Base-by-base conservation (phyloP, 2,797 vertebrate genomes). In the Sebastes diploproa region DNA sequence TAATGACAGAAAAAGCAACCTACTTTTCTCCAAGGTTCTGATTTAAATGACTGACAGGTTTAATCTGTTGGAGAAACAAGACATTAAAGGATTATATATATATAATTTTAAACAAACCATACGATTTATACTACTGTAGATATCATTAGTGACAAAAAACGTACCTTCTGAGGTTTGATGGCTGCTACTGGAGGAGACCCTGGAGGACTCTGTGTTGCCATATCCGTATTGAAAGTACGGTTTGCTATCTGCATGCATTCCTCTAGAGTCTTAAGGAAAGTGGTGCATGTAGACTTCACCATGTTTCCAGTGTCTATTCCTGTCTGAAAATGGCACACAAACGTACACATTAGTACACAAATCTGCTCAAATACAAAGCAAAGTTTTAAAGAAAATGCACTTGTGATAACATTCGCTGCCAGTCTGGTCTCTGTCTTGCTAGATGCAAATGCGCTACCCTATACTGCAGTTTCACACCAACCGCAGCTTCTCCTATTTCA, bases 211-310 rank as follows among this genome's bases (percentile, higher is more conserved):
- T 88, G 96, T 38, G 94, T 95, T 59, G 96, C 6, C 63, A 96
- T 89, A 55, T 98, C 97, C 1, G 97, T 93, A 72, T 92, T 96
- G 84, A 99, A 99, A 77, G 97, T 96, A 60, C 90, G 95, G 73
- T 97, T 97, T 84, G 98, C 98, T 76, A 99, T 98, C 93, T 98
- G 97, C 98, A 99, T 99, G 92, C 98, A 99, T 88, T 99, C 98
- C 88, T 99, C 98, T 84, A 99, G 94, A 22, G 98, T 99, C 94
- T 97, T 98, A 82, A 99, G 95, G 79, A 99, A 99, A 34, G 98
- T 99, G 63, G 95, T 96, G 90, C 98, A 99, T 10, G 98, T 99
- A 14, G 98, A 97, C 90, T 97, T 98, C 88, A 99, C 96, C 90
- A 99, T 94, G 86, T 96, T 94, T 84, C 97, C 97, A 85, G 96